Percentiles rank a stretch among this genome's conserved stretches.
phyloP scores from a whole-genome alignment of 2,797 vertebrate genomes.

The Lacerta viridis region DNA sequence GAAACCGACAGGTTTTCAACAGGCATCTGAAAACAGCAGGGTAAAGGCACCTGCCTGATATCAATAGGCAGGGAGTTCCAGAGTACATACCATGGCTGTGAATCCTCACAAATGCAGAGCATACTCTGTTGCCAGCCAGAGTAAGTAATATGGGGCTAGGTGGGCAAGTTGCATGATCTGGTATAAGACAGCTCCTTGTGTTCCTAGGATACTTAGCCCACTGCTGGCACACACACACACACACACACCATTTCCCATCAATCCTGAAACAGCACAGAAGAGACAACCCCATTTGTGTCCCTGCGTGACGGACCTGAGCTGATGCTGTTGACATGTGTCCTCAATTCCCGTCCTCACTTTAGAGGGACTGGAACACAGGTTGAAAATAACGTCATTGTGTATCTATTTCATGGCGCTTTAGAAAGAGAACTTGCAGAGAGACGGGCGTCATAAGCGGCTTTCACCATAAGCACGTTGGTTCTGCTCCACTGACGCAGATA shows the following conservation, averaged over 20 bases:
- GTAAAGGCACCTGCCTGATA: too few species aligned
- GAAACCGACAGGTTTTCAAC: too few species aligned
- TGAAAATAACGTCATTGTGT: constrained; percentile 55
- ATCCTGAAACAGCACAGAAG: neutral
- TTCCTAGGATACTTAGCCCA: neutral
- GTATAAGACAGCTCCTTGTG: neutral
- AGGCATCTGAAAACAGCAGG: too few species aligned
- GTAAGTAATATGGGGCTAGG: neutral
- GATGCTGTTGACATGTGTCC: constrained; percentile 52
- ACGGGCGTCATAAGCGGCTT: constrained; percentile 71
- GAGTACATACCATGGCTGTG: too few species aligned
- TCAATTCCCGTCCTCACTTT: constrained; percentile 44
- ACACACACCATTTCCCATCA: too few species aligned
- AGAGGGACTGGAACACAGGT: constrained; percentile 26
- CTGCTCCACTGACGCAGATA: constrained; percentile 51
- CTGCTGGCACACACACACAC: neutral
- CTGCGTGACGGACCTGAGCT: neutral
- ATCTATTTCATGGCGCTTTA: constrained; percentile 66
- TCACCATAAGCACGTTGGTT: constrained; percentile 68
- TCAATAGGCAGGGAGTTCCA: too few species aligned
- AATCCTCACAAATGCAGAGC: too few species aligned
- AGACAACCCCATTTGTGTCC: too few species aligned
- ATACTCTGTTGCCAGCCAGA: neutral
- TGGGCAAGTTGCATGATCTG: neutral
- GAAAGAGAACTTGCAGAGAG: constrained; percentile 55